phyloP scores from a whole-genome alignment of 2,113 vertebrate species.

The Chrysochloris asiatica region DNA sequence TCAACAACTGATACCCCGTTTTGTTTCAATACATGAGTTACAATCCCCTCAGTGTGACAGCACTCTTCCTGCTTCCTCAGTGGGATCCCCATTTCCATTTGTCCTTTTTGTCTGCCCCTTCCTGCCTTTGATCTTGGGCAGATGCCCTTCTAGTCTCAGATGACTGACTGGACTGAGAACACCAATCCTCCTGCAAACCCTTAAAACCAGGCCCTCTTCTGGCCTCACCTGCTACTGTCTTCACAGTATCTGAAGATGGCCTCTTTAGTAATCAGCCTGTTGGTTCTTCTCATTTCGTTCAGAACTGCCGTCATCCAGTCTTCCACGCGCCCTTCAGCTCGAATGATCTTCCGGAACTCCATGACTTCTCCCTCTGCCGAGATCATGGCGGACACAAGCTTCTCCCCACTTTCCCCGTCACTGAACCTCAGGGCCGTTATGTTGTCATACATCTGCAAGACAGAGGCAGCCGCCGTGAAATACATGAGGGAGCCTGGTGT shows the following conservation, averaged over 20 bases:
- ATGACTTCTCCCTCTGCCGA: constrained; percentile 95
- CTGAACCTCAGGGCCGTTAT: constrained; percentile 91
- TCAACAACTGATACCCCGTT: not conserved
- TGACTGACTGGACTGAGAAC: not conserved
- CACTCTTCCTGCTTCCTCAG: not conserved
- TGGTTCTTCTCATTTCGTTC: constrained; percentile 93
- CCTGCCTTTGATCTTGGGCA: not conserved
- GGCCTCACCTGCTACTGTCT: constrained; percentile 89
- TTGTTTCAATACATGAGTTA: not conserved
- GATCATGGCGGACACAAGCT: constrained; percentile 91
- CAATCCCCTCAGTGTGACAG: not conserved
- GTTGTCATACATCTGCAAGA: constrained; percentile 96
- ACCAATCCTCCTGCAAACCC: not conserved
- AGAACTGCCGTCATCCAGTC: constrained; percentile 95
- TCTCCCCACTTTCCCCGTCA: constrained; percentile 83
- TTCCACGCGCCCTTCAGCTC: constrained; percentile 93
- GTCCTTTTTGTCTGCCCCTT: not conserved
- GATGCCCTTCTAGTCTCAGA: not conserved
- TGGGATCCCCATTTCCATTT: not conserved
- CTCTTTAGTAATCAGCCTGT: constrained; percentile 95
- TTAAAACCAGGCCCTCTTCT: fast-evolving
- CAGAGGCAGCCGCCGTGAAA: not conserved
- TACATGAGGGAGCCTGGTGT: not conserved
- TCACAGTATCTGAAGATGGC: constrained; percentile 94
- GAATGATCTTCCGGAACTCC: constrained; percentile 87